phyloP scores from a whole-genome alignment of 2,888 invertebrate species.

The Caenorhabditis zanzibari region DNA sequence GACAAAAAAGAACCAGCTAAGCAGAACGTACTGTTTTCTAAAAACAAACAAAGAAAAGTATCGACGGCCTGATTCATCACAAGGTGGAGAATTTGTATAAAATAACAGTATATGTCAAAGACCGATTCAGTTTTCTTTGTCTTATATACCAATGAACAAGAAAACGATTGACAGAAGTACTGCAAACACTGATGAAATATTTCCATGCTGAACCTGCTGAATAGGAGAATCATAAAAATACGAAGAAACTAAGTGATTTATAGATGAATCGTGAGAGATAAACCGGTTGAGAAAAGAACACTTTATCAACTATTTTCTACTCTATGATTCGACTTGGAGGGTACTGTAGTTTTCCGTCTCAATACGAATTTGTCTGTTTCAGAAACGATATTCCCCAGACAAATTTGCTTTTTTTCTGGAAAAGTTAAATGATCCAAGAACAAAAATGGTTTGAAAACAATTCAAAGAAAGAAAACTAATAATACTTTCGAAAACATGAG shows the following conservation, averaged over 20 bases:
- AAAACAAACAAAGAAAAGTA: background rate
- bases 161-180: background rate
- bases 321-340: background rate
- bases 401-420: background rate
- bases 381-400: background rate
- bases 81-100: background rate
- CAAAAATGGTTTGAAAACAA: background rate
- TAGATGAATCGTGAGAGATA: slow-evolving; percentile 8
- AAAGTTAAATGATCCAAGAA: background rate
- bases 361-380: background rate
- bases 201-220: slow-evolving; percentile 14
- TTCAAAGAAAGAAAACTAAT: background rate
- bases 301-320: slow-evolving; percentile 1
- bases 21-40: slow-evolving; percentile 3
- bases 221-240: slow-evolving; percentile 11
- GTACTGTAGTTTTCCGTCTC: too few relatives aligned
- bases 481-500: background rate
- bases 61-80: background rate
- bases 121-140: background rate
- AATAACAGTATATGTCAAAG: background rate
- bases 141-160: background rate
- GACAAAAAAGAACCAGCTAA: background rate
- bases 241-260: slow-evolving; percentile 28
- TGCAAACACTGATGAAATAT: slow-evolving; percentile 43
- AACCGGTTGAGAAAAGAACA: background rate